Evolutionary conservation across 2,888 invertebrate species (phyloP).

Genomic region (Polydrusus cervinus): DNA sequence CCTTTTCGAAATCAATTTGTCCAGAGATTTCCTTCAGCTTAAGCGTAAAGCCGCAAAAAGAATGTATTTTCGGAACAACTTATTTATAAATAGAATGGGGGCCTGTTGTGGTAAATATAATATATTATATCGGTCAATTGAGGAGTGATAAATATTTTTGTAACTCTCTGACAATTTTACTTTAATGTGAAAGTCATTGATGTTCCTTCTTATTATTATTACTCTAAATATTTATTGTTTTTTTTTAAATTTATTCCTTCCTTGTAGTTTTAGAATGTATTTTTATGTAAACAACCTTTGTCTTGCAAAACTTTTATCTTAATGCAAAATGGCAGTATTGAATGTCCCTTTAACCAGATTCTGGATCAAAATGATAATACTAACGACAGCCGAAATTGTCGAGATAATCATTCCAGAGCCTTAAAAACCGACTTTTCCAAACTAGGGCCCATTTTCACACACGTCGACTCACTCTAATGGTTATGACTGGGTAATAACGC

Average conservation of each 20-base stretch:
- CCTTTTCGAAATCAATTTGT: slow-evolving; percentile 24
- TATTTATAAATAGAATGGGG: slow-evolving; percentile 6
- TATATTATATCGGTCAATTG: background rate
- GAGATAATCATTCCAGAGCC: slow-evolving; percentile 29
- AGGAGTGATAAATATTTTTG: background rate
- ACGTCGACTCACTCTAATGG: slow-evolving; percentile 32
- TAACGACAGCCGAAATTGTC: slow-evolving; percentile 33
- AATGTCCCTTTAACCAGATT: slow-evolving; percentile 2
- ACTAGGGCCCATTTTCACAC: slow-evolving; percentile 37
- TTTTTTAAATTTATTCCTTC: no score
- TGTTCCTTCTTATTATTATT: no score
- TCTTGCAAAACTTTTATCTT: background rate
- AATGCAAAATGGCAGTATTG: background rate
- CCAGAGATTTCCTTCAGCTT: slow-evolving; percentile 6
- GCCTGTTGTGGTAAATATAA: background rate
- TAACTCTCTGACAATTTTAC: no score
- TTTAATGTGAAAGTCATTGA: no score
- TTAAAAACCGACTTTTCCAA: slow-evolving; percentile 32
- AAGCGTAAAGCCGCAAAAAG: slow-evolving; percentile 11
- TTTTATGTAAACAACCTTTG: no score
- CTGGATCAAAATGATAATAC: slow-evolving; percentile 23
- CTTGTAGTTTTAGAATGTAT: no score
- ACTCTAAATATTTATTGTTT: no score
- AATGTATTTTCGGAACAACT: background rate
- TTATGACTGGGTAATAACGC: slow-evolving; percentile 32